phyloP scores from a whole-genome alignment of 1,140 invertebrate species.

The Philopotamus ludificatus region DNA sequence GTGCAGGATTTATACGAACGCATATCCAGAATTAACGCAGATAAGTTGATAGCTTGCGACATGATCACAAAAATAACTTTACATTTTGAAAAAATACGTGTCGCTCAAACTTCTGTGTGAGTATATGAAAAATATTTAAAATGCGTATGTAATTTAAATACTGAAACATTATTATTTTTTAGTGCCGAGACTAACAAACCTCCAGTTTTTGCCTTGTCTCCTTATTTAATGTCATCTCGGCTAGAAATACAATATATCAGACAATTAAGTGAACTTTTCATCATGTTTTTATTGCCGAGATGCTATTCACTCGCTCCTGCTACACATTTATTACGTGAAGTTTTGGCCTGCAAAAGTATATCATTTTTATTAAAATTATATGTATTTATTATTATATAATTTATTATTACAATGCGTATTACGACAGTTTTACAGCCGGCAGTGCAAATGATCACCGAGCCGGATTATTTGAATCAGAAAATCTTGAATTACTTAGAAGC shows the following conservation, averaged over 20 bases:
- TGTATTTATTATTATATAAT: constrained; percentile 22
- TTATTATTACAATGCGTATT: constrained; percentile 16
- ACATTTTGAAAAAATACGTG: constrained; percentile 83
- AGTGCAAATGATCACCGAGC: constrained; percentile 81
- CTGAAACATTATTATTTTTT: constrained; percentile 36
- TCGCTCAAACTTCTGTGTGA: constrained; percentile 73
- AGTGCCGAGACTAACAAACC: constrained; percentile 61
- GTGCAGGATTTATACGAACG: constrained; percentile 74
- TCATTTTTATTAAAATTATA: constrained; percentile 1
- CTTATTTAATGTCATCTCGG: constrained; percentile 70
- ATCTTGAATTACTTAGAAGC: constrained; percentile 79
- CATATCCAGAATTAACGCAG: constrained; percentile 72
- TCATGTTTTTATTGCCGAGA: constrained; percentile 77
- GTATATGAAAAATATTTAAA: constrained; percentile 46
- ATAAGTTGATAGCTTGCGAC: constrained; percentile 79
- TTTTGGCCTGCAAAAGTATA: constrained; percentile 78
- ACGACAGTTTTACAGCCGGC: constrained; percentile 80
- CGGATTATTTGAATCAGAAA: constrained; percentile 89
- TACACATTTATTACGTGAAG: constrained; percentile 77
- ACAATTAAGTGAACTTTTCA: constrained; percentile 76
- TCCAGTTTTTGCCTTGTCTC: constrained; percentile 72
- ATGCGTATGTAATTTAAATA: neutral
- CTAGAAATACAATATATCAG: constrained; percentile 79
- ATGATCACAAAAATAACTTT: constrained; percentile 76
- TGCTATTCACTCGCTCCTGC: constrained; percentile 76